phyloP scores from a whole-genome alignment of 2,113 vertebrate species.

The Psammodynastes pulverulentus region DNA sequence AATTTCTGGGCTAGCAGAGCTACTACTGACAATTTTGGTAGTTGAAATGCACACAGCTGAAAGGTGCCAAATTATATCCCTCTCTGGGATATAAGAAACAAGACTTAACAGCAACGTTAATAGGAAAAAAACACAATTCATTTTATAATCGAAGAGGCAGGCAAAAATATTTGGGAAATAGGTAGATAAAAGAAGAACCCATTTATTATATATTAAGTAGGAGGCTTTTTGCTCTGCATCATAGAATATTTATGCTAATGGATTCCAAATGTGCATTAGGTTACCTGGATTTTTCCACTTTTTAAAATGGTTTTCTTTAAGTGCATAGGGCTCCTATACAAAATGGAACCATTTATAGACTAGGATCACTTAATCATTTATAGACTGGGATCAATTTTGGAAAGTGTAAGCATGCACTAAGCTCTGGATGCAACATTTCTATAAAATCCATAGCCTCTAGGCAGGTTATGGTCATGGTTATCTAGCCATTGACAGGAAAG shows the following conservation, averaged over 20 bases:
- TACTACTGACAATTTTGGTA: background rate
- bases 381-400: background rate
- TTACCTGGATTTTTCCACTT: background rate
- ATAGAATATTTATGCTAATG: background rate
- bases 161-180: background rate
- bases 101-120: background rate
- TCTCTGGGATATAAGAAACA: background rate
- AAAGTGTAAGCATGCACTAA: background rate
- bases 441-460: background rate
- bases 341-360: background rate
- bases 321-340: background rate
- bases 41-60: background rate
- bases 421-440: background rate
- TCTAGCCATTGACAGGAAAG: background rate
- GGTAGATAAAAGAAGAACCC: background rate
- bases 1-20: background rate
- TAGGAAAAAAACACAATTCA: background rate
- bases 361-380: background rate
- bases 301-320: background rate
- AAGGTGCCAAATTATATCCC: background rate
- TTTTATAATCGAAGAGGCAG: background rate
- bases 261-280: background rate
- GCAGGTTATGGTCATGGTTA: background rate
- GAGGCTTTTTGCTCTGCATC: background rate
- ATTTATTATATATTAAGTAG: background rate